Conservation (phyloP, 2,888 invertebrate species). For the Cryptus armator region DNA sequence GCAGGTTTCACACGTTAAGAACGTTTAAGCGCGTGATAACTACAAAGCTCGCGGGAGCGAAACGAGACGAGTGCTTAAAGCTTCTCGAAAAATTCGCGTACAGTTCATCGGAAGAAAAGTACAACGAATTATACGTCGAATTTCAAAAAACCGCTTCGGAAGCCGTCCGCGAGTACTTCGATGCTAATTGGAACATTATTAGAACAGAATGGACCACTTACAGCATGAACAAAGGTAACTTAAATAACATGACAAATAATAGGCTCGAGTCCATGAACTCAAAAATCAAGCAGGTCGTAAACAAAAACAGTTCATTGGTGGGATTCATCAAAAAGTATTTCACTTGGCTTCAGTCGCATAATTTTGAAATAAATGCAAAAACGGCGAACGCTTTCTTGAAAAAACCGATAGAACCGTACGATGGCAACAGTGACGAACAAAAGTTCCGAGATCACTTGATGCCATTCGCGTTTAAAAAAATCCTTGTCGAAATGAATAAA, state of each 20-base stretch:
- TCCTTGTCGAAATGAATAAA: too few species aligned
- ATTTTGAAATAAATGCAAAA: background rate
- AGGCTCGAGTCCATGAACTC: conserved; percentile 22
- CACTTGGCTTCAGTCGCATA: conserved; percentile 4
- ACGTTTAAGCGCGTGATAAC: background rate
- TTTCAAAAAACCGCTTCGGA: conserved; percentile 5
- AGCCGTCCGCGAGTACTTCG: background rate
- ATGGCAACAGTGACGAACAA: background rate
- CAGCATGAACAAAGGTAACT: background rate
- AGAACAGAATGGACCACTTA: conserved; percentile 18
- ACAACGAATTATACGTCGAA: background rate
- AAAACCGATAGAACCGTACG: background rate
- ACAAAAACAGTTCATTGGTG: conserved; percentile 20
- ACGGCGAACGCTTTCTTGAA: conserved; percentile 6
- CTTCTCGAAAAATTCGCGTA: conserved; percentile 7
- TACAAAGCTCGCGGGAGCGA: background rate
- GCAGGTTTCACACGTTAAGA: conserved; percentile 31
- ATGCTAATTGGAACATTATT: conserved; percentile 15
- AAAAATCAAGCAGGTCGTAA: conserved; percentile 24
- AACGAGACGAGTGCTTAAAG: background rate
- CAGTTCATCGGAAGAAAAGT: conserved; percentile 10
- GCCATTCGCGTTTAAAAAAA: too few species aligned
- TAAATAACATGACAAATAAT: conserved; percentile 20
- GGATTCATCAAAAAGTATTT: conserved; percentile 20
- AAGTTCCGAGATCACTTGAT: background rate